Evolutionary conservation across 1,140 invertebrate species (phyloP), one percentile per base, ranked within the genome.

Genomic region (Pseudomyrmex pallidus): DNA sequence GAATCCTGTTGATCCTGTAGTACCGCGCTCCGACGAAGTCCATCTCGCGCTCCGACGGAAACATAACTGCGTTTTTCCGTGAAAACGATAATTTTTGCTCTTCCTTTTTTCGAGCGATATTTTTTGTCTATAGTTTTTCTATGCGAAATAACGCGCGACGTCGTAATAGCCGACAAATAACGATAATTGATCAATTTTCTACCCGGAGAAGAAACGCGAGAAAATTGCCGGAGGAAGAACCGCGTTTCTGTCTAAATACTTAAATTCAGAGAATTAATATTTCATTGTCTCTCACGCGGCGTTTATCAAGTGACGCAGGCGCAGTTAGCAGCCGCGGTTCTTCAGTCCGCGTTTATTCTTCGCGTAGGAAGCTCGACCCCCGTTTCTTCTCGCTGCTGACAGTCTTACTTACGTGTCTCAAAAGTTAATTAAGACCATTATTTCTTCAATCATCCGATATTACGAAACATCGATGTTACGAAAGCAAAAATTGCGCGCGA

Each of bases 1-100:
- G 13, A 73, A 73, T 59, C 8, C 44, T 73, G 12, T 73, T 73
- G 35, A 73, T 20, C 35, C 44, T 73, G n/a, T 73, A 73, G 10
- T 73, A 73, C 59, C 70, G 70, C 46, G 13, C 56, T 22, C 54
- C 70, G 10, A 17, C 35, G 7, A 73, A 59, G 17, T 59, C 35
- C 70, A 73, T 73, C 56, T 57, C 17, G 54, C 8, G 20, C 13
- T 20, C 15, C 20, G 35, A 25, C 17, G 9, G 8, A 73, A 57
- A 46, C 8, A 48, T 8, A n/a, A 72, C 52, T 70, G 12, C 2
- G 15, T 12, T 15, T 25, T 8, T 15, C 15, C 7, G 12, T 15
- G 1, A 57, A 1, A 59, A 2, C 35, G 22, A 17, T 25, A 17
- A 9, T 10, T 46, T 12, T 57, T 2, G 15, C 20, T 20, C 5